Percentiles rank a stretch among this genome's conserved stretches.
Evolutionary conservation across 2,797 vertebrate genomes (phyloP).

Genomic region (Clarias platycephalus): DNA sequence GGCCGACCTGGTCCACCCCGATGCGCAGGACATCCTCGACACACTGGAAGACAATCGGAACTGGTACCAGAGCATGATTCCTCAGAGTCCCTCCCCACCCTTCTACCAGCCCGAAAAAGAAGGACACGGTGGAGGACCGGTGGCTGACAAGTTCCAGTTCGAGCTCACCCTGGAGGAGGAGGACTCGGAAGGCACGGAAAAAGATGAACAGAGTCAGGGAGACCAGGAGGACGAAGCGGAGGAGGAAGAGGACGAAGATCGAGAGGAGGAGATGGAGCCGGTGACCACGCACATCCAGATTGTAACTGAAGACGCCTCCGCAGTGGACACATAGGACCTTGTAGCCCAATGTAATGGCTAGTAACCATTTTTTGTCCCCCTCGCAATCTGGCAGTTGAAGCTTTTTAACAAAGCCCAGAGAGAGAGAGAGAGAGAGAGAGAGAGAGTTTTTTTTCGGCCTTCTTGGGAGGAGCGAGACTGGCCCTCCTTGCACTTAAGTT

Average conservation of each 20-base stretch:
- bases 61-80: constrained; percentile 99
- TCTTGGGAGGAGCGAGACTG: constrained; percentile 65
- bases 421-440: constrained; percentile 64
- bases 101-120: constrained; percentile 87
- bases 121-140: constrained; percentile 75
- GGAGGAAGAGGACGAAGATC: constrained; percentile 66
- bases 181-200: constrained; percentile 88
- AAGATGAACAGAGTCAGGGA: constrained; percentile 76
- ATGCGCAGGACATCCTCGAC: constrained; percentile 97
- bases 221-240: constrained; percentile 62
- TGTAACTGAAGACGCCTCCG: constrained; percentile 88
- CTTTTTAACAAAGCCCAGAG: constrained; percentile 76
- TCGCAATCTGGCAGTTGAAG: constrained; percentile 75
- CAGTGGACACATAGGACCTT: constrained; percentile 86
- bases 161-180: constrained; percentile 96
- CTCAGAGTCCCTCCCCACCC: constrained; percentile 93
- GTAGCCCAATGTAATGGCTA: constrained; percentile 58
- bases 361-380: constrained; percentile 65
- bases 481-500: constrained; percentile 81
- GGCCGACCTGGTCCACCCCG: constrained; percentile 96
- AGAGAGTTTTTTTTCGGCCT: constrained; percentile 72
- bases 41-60: constrained; percentile 97
- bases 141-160: constrained; percentile 93
- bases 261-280: constrained; percentile 67
- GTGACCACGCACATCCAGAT: constrained; percentile 78